A percentile compares a stretch with the other conserved stretches of the same genome.
Evolutionary conservation across 2,113 vertebrate species (phyloP).

Genomic region (Scolopax mira): DNA sequence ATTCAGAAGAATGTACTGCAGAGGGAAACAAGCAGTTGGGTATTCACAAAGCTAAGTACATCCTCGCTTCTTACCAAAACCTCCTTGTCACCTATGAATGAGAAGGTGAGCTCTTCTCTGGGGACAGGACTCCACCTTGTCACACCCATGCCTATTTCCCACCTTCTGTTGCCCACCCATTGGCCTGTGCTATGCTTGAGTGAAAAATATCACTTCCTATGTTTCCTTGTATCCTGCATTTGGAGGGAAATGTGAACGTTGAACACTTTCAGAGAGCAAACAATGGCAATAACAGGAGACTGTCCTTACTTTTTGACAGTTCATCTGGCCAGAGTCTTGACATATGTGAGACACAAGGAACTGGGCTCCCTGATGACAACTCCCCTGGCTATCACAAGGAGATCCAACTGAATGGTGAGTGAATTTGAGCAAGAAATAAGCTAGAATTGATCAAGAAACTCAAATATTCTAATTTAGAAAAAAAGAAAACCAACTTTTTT

Average conservation of each 20-base stretch:
- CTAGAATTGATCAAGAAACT: neutral
- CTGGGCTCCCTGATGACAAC: neutral
- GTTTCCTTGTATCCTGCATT: neutral
- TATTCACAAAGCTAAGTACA: neutral
- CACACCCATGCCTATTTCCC: neutral
- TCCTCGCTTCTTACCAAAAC: neutral
- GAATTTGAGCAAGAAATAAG: neutral
- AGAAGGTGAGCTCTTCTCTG: neutral
- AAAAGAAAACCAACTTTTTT: rapidly evolving
- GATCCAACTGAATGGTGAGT: neutral
- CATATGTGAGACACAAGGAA: neutral
- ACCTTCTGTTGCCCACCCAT: neutral
- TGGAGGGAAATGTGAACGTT: neutral
- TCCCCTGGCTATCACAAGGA: neutral
- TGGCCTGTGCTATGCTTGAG: neutral
- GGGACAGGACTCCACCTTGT: neutral
- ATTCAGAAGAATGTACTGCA: neutral
- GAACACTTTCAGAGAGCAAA: neutral
- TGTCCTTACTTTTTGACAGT: neutral
- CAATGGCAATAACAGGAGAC: neutral
- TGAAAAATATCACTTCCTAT: neutral
- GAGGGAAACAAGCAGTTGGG: neutral
- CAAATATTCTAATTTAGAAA: neutral
- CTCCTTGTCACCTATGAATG: neutral
- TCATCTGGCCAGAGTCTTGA: neutral